phyloP scores from a whole-genome alignment of 2,797 vertebrate species.

The Parotocinclus haroldoi region DNA sequence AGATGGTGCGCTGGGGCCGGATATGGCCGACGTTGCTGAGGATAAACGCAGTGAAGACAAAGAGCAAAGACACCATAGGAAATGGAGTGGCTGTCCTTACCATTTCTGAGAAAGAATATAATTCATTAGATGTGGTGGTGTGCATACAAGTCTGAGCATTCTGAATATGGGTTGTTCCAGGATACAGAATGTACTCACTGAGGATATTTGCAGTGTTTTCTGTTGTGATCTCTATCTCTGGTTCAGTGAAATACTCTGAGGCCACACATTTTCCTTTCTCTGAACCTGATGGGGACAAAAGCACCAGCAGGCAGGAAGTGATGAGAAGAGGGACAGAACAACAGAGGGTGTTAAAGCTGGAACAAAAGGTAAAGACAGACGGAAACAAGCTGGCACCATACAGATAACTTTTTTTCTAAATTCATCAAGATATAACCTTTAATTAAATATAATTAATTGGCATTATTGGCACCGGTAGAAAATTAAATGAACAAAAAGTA shows the following conservation, averaged over 20 bases:
- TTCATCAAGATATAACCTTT: no score
- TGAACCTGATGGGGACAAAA: constrained; percentile 58
- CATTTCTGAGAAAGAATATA: constrained; percentile 71
- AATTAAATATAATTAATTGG: no score
- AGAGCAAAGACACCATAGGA: constrained; percentile 90
- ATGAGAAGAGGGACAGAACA: constrained; percentile 22
- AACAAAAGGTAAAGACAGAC: not conserved
- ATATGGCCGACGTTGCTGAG: constrained; percentile 97
- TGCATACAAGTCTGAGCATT: not conserved
- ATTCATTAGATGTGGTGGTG: not conserved
- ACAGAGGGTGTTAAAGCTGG: not conserved
- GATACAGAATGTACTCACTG: constrained; percentile 71
- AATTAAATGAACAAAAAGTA: no score
- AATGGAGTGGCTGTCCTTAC: constrained; percentile 89
- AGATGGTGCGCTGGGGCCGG: constrained; percentile 88
- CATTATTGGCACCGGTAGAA: no score
- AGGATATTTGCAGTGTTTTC: constrained; percentile 94
- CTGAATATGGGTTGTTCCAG: not conserved
- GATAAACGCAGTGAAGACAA: constrained; percentile 91
- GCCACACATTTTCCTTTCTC: constrained; percentile 84
- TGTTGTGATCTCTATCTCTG: constrained; percentile 88
- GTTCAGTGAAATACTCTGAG: constrained; percentile 89
- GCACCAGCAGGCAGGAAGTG: constrained; percentile 21
- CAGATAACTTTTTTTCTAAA: no score
- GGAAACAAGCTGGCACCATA: no score